Conservation (phyloP, 1,140 invertebrate genomes). For the Drosophila burlai region DNA sequence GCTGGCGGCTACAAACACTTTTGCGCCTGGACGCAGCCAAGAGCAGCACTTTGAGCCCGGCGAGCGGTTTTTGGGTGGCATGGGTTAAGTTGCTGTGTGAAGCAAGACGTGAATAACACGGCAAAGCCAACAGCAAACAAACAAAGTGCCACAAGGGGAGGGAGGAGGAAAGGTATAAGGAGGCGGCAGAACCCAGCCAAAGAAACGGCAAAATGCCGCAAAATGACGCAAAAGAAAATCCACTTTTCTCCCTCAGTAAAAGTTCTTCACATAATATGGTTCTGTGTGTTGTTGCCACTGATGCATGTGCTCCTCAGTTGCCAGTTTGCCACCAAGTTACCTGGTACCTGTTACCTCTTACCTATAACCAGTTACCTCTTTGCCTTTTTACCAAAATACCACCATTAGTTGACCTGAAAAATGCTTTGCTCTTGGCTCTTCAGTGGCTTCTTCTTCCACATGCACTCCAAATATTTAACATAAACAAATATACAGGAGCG, state of each 20-base stretch:
- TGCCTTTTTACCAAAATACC: constrained; percentile 57
- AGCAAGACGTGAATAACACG: constrained; percentile 74
- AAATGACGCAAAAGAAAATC: constrained; percentile 78
- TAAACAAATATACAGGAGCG: constrained; percentile 71
- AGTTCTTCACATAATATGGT: constrained; percentile 58
- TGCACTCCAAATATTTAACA: constrained; percentile 74
- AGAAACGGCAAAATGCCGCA: constrained; percentile 75
- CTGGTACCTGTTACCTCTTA: constrained; percentile 4
- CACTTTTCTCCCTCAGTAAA: constrained; percentile 65
- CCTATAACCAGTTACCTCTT: constrained; percentile 31
- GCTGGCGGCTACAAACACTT: constrained; percentile 73
- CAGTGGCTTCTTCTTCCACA: constrained; percentile 54
- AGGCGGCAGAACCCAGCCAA: constrained; percentile 38
- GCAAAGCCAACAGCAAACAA: constrained; percentile 50
- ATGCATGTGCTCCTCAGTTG: constrained; percentile 36
- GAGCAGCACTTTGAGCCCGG: constrained; percentile 71
- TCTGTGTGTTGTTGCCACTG: constrained; percentile 35
- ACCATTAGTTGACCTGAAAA: constrained; percentile 79
- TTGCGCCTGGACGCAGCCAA: constrained; percentile 76
- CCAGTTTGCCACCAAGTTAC: constrained; percentile 8
- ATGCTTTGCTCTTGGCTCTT: constrained; percentile 19
- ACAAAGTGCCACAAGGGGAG: constrained; percentile 37
- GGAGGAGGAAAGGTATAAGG: not conserved
- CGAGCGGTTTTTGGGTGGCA: constrained; percentile 29
- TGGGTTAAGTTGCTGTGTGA: constrained; percentile 62